Evolutionary conservation across 1,140 invertebrate species (phyloP).

Genomic region (Hylaeus anthracinus): DNA sequence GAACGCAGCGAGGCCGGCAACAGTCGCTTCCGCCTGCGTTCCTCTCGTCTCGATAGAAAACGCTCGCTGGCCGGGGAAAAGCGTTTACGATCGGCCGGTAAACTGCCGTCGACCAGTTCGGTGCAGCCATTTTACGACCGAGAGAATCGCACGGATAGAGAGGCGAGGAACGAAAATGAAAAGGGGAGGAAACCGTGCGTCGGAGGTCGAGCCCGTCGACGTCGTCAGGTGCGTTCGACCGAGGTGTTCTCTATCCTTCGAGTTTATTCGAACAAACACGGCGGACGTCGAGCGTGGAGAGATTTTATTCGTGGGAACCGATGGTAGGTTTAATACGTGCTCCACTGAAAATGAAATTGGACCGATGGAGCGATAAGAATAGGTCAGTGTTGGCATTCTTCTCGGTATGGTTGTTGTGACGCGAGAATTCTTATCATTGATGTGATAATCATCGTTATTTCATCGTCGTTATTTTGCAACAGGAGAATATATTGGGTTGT

Average conservation of each 20-base stretch:
- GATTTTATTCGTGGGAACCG: too few relatives aligned
- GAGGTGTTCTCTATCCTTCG: neutral
- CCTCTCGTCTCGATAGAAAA: slow-evolving; percentile 26
- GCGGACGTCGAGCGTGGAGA: too few relatives aligned
- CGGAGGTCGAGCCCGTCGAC: neutral
- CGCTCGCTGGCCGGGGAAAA: slow-evolving; percentile 21
- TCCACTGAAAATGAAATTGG: too few relatives aligned
- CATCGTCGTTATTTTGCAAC: too few relatives aligned
- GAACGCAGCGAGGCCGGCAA: slow-evolving; percentile 7
- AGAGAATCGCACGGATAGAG: neutral
- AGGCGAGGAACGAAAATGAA: neutral
- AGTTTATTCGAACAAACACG: neutral
- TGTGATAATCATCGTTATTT: too few relatives aligned
- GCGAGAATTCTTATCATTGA: too few relatives aligned
- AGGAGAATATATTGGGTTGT: too few relatives aligned
- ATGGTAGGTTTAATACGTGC: too few relatives aligned
- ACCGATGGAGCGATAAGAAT: too few relatives aligned
- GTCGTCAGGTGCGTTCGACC: neutral
- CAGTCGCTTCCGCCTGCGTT: slow-evolving; percentile 12
- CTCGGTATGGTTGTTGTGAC: too few relatives aligned
- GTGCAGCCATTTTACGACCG: slow-evolving; percentile 53
- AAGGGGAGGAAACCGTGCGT: neutral
- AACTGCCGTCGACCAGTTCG: slow-evolving; percentile 45
- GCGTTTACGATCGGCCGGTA: slow-evolving; percentile 54
- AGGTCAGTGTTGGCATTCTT: too few relatives aligned